phyloP scores from a whole-genome alignment of 2,888 invertebrate genomes.

The Synanthedon myopaeformis region DNA sequence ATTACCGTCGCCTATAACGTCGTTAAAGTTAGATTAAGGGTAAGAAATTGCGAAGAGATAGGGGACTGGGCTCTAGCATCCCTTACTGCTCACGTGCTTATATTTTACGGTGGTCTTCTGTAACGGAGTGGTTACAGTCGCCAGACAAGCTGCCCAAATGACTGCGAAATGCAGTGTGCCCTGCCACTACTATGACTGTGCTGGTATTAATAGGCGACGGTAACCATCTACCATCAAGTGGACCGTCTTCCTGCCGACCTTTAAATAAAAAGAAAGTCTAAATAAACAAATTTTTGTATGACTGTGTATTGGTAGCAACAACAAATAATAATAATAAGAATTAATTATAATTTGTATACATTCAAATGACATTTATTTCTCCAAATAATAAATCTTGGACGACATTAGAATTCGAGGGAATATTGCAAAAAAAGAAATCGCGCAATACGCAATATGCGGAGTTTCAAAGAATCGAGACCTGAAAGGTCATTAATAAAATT shows the following conservation, averaged over 20 bases:
- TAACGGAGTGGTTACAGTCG: too few relatives aligned
- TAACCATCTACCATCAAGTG: not conserved
- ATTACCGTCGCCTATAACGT: too few relatives aligned
- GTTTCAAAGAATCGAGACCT: constrained; percentile 1
- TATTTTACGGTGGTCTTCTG: too few relatives aligned
- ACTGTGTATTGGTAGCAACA: too few relatives aligned
- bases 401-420: not conserved
- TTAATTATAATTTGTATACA: not conserved
- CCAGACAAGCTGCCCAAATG: too few relatives aligned
- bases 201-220: not conserved
- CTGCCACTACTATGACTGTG: too few relatives aligned
- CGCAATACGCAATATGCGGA: not conserved
- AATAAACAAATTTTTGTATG: too few relatives aligned
- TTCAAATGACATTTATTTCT: not conserved
- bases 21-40: too few relatives aligned
- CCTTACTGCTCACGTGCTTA: too few relatives aligned
- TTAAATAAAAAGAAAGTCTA: not conserved
- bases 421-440: constrained; percentile 1
- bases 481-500: not conserved
- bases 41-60: too few relatives aligned
- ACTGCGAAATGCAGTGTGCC: too few relatives aligned
- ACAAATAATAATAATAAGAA: not conserved
- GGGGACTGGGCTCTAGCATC: too few relatives aligned
- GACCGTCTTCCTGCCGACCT: not conserved
- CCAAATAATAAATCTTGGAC: not conserved